A percentile compares a stretch with the other conserved stretches of the same genome.
These are phyloP conservation scores for Halcyon senegalensis DNA, from an alignment of 2,113 vertebrate genomes.

Conservation along the genomic window DNA sequence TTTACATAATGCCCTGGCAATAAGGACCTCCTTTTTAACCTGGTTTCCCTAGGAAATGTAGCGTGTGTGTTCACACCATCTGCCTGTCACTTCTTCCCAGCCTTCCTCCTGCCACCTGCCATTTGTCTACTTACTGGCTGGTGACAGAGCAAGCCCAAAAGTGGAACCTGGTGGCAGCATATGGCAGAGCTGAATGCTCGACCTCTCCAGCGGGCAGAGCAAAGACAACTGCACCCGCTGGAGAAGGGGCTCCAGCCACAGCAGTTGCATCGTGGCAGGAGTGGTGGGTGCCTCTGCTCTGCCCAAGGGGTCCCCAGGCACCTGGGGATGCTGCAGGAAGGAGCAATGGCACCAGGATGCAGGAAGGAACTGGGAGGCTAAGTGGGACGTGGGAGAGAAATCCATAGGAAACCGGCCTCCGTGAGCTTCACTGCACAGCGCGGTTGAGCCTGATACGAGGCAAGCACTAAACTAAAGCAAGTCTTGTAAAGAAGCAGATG, in stretches of 20 bases:
- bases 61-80: background rate
- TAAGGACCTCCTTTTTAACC: background rate
- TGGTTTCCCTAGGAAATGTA: background rate
- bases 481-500: background rate
- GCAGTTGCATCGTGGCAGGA: background rate
- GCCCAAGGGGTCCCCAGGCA: background rate
- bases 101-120: background rate
- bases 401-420: background rate
- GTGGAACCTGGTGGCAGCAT: background rate
- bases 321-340: background rate
- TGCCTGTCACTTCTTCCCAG: background rate
- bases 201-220: too few species aligned
- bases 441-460: background rate
- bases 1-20: background rate
- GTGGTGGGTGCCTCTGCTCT: rapidly evolving
- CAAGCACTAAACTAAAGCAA: background rate
- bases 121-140: background rate
- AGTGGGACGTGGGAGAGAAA: background rate
- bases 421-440: background rate
- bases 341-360: background rate
- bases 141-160: background rate
- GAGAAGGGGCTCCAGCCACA: background rate
- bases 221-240: background rate
- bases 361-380: conserved; percentile 39
- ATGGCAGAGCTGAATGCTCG: rapidly evolving